Evolutionary conservation across 2,888 invertebrate genomes (phyloP).

Genomic region (Apantesis nais): DNA sequence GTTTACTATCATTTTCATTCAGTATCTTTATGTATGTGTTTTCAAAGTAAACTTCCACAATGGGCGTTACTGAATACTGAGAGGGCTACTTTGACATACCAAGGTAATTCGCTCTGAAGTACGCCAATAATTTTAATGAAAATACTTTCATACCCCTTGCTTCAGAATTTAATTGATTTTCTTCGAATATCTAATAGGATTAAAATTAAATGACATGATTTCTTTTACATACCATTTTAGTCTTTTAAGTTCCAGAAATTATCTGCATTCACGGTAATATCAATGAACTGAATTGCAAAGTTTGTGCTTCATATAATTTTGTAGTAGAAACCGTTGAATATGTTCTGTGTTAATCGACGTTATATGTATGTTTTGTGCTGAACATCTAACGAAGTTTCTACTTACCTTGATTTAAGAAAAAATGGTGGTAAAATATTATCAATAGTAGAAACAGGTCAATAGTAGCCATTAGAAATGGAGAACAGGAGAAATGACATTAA

Average conservation of each 20-base stretch:
- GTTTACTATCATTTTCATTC: conserved; percentile 32
- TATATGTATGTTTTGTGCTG: too few species aligned
- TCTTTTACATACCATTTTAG: conserved; percentile 20
- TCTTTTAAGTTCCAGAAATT: conserved; percentile 1
- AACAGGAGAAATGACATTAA: too few species aligned
- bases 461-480: too few species aligned
- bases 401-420: background rate
- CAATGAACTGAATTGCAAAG: background rate
- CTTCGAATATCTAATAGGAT: conserved; percentile 36
- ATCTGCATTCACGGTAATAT: background rate
- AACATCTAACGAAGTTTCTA: background rate
- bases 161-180: conserved; percentile 36
- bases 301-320: background rate
- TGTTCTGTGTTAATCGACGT: too few species aligned
- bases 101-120: conserved; percentile 13
- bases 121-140: conserved; percentile 19
- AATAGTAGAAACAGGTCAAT: too few species aligned
- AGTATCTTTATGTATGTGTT: conserved; percentile 18
- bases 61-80: background rate
- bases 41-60: background rate
- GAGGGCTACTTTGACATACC: background rate
- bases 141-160: conserved; percentile 25
- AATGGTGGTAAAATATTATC: background rate
- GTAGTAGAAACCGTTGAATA: too few species aligned
- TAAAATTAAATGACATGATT: conserved; percentile 34